Evolutionary conservation across 2,113 vertebrate species (phyloP).

Genomic region (Cynopterus brachyotis): DNA sequence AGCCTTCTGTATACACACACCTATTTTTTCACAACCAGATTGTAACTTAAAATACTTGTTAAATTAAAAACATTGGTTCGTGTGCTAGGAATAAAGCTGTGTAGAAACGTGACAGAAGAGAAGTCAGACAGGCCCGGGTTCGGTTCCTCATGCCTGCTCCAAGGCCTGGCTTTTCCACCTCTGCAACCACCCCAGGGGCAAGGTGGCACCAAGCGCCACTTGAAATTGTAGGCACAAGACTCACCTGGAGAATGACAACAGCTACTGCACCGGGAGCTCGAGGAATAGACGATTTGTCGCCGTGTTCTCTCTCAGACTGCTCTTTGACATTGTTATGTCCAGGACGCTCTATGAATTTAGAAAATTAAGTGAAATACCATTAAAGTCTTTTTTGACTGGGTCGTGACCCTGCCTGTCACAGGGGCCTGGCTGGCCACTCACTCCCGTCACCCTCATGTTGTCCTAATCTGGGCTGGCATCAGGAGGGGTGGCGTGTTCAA

Average conservation of each 20-base stretch:
- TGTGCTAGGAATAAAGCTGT: not conserved
- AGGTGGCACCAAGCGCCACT: not conserved
- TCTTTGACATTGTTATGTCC: not conserved
- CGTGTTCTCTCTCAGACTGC: not conserved
- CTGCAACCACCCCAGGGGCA: rapidly evolving
- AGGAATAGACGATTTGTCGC: not conserved
- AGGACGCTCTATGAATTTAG: not conserved
- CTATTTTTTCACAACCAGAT: not conserved
- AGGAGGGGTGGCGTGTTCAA: not conserved
- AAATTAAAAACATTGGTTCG: not conserved
- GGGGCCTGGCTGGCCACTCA: not conserved
- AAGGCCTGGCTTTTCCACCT: not conserved
- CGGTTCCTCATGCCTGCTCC: not conserved
- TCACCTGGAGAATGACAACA: not conserved
- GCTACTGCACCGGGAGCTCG: not conserved
- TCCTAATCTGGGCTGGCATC: not conserved
- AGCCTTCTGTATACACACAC: not conserved
- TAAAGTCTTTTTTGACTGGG: not conserved
- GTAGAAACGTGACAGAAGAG: not conserved
- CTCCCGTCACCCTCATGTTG: rapidly evolving
- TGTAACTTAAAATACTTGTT: not conserved
- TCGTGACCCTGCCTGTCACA: not conserved
- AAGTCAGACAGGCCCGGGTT: not conserved
- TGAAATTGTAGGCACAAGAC: too few relatives aligned
- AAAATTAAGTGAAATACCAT: not conserved